phyloP scores from a whole-genome alignment of 2,888 invertebrate genomes.

The Drosophila fungiperda region DNA sequence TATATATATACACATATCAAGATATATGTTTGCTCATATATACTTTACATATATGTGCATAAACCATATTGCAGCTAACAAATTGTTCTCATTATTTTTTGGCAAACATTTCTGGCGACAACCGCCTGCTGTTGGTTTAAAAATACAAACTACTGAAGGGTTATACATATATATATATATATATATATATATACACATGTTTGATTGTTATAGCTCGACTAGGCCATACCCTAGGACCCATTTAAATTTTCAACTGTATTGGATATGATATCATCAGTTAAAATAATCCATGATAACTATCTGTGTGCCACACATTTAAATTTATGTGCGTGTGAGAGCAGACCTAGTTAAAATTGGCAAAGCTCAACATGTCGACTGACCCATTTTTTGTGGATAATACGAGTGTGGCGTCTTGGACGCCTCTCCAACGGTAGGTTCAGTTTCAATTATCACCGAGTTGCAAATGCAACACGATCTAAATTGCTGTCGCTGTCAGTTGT shows the following conservation, averaged over 20 bases:
- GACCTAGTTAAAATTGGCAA: background rate
- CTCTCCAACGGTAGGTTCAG: slow-evolving; percentile 23
- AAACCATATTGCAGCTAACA: slow-evolving; percentile 25
- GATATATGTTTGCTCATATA: background rate
- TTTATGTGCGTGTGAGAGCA: background rate
- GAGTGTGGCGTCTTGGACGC: slow-evolving; percentile 11
- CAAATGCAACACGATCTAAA: slow-evolving; percentile 78
- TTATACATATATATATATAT: background rate
- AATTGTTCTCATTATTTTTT: slow-evolving; percentile 20
- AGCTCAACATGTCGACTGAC: slow-evolving; percentile 35
- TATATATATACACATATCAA: background rate
- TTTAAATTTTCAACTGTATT: background rate
- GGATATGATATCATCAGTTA: background rate
- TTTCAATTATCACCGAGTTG: slow-evolving; percentile 54
- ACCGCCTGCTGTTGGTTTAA: slow-evolving; percentile 38
- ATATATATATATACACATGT: background rate
- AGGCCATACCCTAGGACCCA: background rate
- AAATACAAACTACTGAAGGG: slow-evolving; percentile 20
- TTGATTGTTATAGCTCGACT: slow-evolving; percentile 6
- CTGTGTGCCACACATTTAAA: background rate
- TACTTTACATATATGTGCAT: background rate
- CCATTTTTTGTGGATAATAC: slow-evolving; percentile 34
- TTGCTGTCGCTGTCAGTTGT: slow-evolving; percentile 82
- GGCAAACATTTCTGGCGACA: slow-evolving; percentile 38
- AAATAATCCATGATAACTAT: background rate